Evolutionary conservation across 2,888 invertebrate species (phyloP).

Genomic region (Bhutanitis thaidina): DNA sequence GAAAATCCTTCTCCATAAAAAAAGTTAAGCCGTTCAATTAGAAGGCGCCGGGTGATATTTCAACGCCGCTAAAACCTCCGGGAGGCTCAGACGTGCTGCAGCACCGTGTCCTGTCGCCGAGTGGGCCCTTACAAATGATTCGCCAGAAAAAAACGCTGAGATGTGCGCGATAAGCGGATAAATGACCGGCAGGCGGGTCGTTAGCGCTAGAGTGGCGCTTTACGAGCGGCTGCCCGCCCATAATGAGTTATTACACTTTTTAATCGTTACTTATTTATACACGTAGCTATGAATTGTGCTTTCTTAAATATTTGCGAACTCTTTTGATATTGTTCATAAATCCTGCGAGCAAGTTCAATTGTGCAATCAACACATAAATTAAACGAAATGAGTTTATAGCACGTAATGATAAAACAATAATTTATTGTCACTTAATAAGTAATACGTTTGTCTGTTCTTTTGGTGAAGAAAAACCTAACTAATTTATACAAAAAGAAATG

Average conservation of each 20-base stretch:
- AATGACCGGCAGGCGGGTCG: constrained; percentile 1
- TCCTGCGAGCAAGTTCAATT: too few relatives aligned
- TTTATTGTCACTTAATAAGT: too few relatives aligned
- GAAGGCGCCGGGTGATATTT: constrained; percentile 14
- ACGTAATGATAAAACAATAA: too few relatives aligned
- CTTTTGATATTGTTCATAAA: too few relatives aligned
- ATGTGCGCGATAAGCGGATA: constrained; percentile 2
- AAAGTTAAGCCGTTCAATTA: constrained; percentile 18
- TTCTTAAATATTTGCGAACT: too few relatives aligned
- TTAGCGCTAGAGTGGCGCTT: constrained; percentile 3
- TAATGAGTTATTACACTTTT: not conserved
- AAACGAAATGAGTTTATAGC: too few relatives aligned
- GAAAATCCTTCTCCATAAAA: constrained; percentile 7
- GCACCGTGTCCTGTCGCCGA: not conserved
- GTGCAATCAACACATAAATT: too few relatives aligned
- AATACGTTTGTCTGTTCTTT: too few relatives aligned
- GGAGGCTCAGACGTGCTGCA: not conserved
- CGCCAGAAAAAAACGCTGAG: constrained; percentile 2
- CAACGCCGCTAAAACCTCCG: not conserved
- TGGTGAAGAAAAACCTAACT: too few relatives aligned
- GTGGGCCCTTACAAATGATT: constrained; percentile 8
- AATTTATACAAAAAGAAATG: too few relatives aligned
- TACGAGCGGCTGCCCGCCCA: not conserved
- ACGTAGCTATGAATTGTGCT: not conserved
- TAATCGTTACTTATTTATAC: not conserved